These are phyloP conservation scores for Radopholus similis DNA, from an alignment of 1,140 invertebrate genomes.

Conservation along the genomic window DNA sequence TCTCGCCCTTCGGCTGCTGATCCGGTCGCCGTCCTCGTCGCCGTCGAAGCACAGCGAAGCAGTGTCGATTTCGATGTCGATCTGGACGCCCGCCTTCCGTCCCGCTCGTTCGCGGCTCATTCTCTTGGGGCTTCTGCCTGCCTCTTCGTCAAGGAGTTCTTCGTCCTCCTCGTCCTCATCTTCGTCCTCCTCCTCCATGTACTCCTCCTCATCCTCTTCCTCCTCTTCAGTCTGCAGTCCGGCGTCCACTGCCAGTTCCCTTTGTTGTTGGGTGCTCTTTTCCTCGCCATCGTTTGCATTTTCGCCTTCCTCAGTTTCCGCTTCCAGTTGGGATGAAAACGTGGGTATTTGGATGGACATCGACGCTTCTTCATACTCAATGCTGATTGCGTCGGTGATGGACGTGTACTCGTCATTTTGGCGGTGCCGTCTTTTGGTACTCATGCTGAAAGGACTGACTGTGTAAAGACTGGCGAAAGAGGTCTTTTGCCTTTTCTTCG, in stretches of 20 bases:
- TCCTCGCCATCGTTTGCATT: background rate
- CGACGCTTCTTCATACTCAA: slow-evolving; percentile 1
- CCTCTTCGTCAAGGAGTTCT: slow-evolving; percentile 6
- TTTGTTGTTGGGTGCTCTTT: background rate
- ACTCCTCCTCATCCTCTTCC: slow-evolving; percentile 5
- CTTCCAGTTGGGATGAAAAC: background rate
- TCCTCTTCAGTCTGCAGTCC: slow-evolving; percentile 13
- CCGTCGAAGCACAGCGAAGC: no score
- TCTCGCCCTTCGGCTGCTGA: no score
- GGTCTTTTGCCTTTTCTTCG: no score
- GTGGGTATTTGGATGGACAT: background rate
- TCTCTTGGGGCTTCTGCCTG: background rate
- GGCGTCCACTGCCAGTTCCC: background rate
- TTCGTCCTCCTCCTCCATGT: background rate
- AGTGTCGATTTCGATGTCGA: background rate
- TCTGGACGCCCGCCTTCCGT: background rate
- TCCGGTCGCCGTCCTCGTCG: no score
- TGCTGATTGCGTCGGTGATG: slow-evolving; percentile 16
- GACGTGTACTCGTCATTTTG: slow-evolving; percentile 16
- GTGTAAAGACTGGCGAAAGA: background rate
- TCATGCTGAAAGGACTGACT: background rate
- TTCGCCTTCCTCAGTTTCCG: background rate
- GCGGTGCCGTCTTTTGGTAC: slow-evolving; percentile 1
- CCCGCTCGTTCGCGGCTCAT: background rate
- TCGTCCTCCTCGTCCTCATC: slow-evolving; percentile 3